These are phyloP conservation scores for Tethya wilhelma DNA, from an alignment of 37 sponge, comb jelly and placozoan genomes.

Conservation along the genomic window DNA sequence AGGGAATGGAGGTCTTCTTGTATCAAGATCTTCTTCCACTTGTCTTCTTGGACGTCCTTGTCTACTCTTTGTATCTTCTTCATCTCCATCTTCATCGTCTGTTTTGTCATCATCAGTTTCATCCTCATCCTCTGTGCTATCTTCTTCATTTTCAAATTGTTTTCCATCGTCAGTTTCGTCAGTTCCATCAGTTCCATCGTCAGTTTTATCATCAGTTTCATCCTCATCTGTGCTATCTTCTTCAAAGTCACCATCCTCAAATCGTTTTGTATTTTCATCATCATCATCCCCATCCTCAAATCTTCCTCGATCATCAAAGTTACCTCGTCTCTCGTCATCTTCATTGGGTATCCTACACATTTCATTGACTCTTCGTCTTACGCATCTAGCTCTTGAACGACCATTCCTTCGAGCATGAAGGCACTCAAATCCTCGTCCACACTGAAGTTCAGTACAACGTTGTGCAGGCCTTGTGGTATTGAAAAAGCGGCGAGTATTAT, in stretches of 20 bases:
- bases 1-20: too few relatives aligned
- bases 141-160: neutral
- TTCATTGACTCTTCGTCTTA: neutral
- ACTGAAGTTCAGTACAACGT: neutral
- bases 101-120: neutral
- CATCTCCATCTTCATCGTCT: neutral
- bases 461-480: neutral
- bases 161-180: neutral
- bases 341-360: neutral
- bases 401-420: neutral
- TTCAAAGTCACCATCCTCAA: neutral
- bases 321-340: too few relatives aligned
- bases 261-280: neutral
- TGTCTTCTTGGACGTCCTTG: neutral
- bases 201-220: too few relatives aligned
- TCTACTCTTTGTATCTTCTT: neutral
- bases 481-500: too few relatives aligned
- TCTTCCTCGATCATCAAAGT: too few relatives aligned
- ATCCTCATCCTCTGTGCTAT: slow-evolving; percentile 11
- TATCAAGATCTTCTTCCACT: neutral
- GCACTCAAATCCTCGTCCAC: neutral
- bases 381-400: neutral
- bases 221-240: slow-evolving; percentile 3
- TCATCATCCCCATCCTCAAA: slow-evolving; percentile 2
- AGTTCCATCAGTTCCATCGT: slow-evolving; percentile 1